phyloP scores from a whole-genome alignment of 2,888 invertebrate species.

The Catocala nupta region DNA sequence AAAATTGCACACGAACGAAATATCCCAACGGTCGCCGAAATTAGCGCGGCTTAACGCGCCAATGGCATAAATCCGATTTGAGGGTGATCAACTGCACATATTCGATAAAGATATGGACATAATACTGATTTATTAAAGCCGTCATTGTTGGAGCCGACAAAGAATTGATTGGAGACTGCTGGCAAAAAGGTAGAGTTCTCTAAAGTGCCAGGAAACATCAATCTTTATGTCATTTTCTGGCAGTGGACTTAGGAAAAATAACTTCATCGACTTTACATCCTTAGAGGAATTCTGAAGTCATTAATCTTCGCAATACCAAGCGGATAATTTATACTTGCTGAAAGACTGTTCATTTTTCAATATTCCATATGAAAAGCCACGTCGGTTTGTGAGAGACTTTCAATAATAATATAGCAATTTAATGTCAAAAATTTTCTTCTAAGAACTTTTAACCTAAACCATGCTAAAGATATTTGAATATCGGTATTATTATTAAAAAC shows the following conservation, averaged over 20 bases:
- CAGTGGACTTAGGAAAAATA: slow-evolving; percentile 80
- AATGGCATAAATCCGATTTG: slow-evolving; percentile 57
- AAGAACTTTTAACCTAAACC: not conserved
- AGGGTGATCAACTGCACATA: slow-evolving; percentile 50
- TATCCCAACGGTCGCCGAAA: slow-evolving; percentile 52
- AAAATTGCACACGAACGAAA: slow-evolving; percentile 41
- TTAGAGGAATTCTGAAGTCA: slow-evolving; percentile 74
- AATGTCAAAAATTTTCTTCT: not conserved
- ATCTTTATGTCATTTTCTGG: slow-evolving; percentile 80
- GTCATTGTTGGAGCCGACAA: not conserved
- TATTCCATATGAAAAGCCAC: slow-evolving; percentile 48
- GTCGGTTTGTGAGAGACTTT: slow-evolving; percentile 28
- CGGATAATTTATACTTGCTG: slow-evolving; percentile 70
- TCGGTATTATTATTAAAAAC: not conserved
- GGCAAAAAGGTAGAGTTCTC: slow-evolving; percentile 15
- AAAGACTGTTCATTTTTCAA: slow-evolving; percentile 64
- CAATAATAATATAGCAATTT: slow-evolving; percentile 28
- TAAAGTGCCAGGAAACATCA: slow-evolving; percentile 65
- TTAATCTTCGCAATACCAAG: slow-evolving; percentile 71
- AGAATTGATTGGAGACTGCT: no score
- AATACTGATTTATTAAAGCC: slow-evolving; percentile 30
- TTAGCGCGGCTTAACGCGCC: slow-evolving; percentile 60
- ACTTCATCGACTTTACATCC: slow-evolving; percentile 79
- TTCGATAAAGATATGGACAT: slow-evolving; percentile 44
- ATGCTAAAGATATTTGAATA: slow-evolving; percentile 8